Evolutionary conservation across 2,113 vertebrate genomes (phyloP).

Genomic region (Sinocyclocheilus maitianheensis): DNA sequence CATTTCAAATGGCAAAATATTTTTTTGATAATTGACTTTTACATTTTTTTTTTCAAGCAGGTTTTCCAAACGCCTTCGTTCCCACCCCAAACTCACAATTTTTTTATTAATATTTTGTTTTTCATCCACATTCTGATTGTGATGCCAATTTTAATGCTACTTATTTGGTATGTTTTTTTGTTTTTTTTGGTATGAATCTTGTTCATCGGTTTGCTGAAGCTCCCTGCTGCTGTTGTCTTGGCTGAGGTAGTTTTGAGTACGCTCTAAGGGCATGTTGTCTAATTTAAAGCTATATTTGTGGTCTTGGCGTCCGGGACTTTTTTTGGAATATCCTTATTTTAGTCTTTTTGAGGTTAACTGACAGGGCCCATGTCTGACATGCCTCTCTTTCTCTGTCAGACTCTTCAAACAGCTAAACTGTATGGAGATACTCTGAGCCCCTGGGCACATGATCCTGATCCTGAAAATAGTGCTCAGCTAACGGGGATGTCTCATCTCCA

Average conservation of each 20-base stretch:
- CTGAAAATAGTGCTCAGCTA: constrained; percentile 50
- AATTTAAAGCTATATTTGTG: constrained; percentile 37
- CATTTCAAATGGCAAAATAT: too few relatives aligned
- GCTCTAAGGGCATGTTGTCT: constrained; percentile 25
- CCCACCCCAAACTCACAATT: too few relatives aligned
- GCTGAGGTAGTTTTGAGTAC: background rate
- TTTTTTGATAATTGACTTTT: background rate
- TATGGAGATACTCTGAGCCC: constrained; percentile 53
- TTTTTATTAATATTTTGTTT: too few relatives aligned
- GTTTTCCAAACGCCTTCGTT: too few relatives aligned
- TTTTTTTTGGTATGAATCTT: too few relatives aligned
- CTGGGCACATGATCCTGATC: constrained; percentile 52
- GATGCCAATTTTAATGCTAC: background rate
- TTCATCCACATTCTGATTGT: background rate
- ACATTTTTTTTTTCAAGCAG: too few relatives aligned
- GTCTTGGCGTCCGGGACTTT: constrained; percentile 6
- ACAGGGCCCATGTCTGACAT: constrained; percentile 31
- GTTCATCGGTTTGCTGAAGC: background rate
- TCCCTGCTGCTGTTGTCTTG: constrained; percentile 1
- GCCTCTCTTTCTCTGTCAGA: constrained; percentile 18
- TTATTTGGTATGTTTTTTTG: background rate
- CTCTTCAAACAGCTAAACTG: constrained; percentile 57
- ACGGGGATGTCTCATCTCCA: constrained; percentile 37
- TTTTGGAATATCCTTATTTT: constrained; percentile 12
- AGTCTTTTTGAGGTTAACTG: constrained; percentile 30